Percentiles rank a stretch among this genome's conserved stretches.
Conservation (phyloP, 2,888 invertebrate genomes). For the Andrena praecox region DNA sequence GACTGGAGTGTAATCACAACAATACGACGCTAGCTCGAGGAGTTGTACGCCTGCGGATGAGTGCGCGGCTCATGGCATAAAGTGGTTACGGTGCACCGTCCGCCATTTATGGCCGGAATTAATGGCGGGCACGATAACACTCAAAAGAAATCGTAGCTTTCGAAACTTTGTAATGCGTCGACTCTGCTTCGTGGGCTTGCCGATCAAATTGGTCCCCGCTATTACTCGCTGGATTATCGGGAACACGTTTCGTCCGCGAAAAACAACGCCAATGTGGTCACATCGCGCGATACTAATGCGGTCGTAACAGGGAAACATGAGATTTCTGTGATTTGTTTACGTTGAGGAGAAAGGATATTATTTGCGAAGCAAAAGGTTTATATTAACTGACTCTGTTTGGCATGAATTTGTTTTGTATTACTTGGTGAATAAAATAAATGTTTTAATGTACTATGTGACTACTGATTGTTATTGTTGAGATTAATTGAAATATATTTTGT, state of each 20-base stretch:
- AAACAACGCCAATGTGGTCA: slow-evolving; percentile 13
- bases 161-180: slow-evolving; percentile 56
- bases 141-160: slow-evolving; percentile 56
- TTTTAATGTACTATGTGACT: no score
- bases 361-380: not conserved
- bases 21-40: slow-evolving; percentile 36
- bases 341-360: not conserved
- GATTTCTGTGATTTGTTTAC: not conserved
- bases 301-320: not conserved
- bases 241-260: slow-evolving; percentile 1
- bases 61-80: slow-evolving; percentile 54
- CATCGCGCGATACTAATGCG: not conserved
- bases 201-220: slow-evolving; percentile 32
- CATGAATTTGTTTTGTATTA: no score
- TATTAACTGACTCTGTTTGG: no score
- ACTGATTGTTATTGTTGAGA: no score
- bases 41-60: slow-evolving; percentile 65
- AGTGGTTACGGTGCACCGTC: slow-evolving; percentile 63
- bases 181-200: slow-evolving; percentile 26
- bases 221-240: slow-evolving; percentile 21
- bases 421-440: no score
- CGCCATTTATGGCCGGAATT: slow-evolving; percentile 71
- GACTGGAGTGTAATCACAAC: slow-evolving; percentile 65
- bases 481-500: no score
- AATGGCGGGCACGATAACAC: slow-evolving; percentile 67